These are phyloP conservation scores for Pseudococcus viburni DNA, from an alignment of 2,888 invertebrate species.

Conservation along the genomic window DNA sequence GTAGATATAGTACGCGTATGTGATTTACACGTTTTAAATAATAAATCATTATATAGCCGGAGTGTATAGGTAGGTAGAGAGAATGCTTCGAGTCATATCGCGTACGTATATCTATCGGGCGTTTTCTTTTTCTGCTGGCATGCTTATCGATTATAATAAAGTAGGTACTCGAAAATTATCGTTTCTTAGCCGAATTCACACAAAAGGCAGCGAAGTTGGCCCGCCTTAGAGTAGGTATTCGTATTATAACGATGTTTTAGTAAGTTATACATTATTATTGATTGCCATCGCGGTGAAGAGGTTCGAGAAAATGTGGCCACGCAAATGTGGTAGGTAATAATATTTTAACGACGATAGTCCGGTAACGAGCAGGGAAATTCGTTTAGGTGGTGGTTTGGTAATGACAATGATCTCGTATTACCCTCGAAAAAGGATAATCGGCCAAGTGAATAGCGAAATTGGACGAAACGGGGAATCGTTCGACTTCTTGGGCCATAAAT, in stretches of 20 bases:
- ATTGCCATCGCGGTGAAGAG: neutral
- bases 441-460: too few relatives aligned
- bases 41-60: neutral
- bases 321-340: neutral
- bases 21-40: neutral
- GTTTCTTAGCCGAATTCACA: neutral
- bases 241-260: neutral
- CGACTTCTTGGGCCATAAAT: too few relatives aligned
- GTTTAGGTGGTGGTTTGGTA: too few relatives aligned
- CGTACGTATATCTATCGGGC: neutral
- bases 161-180: slow-evolving; percentile 21
- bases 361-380: too few relatives aligned
- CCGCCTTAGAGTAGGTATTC: neutral
- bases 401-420: too few relatives aligned
- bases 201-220: neutral
- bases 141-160: slow-evolving; percentile 11
- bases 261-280: neutral
- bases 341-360: too few relatives aligned
- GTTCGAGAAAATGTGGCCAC: neutral
- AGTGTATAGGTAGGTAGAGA: neutral
- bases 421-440: too few relatives aligned
- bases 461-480: too few relatives aligned
- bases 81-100: neutral
- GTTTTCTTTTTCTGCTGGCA: neutral
- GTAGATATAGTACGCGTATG: neutral